Evolutionary conservation across 2,888 invertebrate genomes (phyloP).

Genomic region (Zaprionus bogoriensis): DNA sequence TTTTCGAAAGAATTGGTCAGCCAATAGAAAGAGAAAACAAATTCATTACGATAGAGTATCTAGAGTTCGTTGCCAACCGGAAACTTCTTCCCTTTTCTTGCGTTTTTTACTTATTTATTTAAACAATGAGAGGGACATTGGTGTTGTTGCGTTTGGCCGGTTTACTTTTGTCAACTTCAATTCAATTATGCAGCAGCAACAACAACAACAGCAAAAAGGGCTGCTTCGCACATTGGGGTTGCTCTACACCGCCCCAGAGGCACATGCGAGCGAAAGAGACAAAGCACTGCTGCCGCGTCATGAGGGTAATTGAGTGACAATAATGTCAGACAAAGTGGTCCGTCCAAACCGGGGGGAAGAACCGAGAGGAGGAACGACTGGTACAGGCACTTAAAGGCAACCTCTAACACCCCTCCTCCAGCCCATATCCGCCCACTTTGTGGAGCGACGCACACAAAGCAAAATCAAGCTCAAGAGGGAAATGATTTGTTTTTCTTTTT

Average conservation of each 20-base stretch:
- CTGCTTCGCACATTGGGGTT: slow-evolving; percentile 63
- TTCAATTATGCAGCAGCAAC: slow-evolving; percentile 78
- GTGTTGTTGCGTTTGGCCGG: slow-evolving; percentile 41
- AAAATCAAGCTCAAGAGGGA: slow-evolving; percentile 80
- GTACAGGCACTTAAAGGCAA: slow-evolving; percentile 57
- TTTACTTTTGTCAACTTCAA: slow-evolving; percentile 79
- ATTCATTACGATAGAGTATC: slow-evolving; percentile 1
- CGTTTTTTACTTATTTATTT: slow-evolving; percentile 38
- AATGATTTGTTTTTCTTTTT: slow-evolving; percentile 79
- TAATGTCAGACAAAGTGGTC: slow-evolving; percentile 78
- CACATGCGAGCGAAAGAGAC: slow-evolving; percentile 30
- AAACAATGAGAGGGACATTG: slow-evolving; percentile 58
- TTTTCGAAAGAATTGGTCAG: too few species aligned
- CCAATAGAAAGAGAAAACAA: too few species aligned
- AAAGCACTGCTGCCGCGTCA: slow-evolving; percentile 46
- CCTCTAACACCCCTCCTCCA: slow-evolving; percentile 5
- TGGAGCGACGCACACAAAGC: slow-evolving; percentile 54
- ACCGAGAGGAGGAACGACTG: not conserved
- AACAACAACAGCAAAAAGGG: slow-evolving; percentile 44
- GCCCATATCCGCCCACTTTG: slow-evolving; percentile 5
- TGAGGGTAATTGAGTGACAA: slow-evolving; percentile 83
- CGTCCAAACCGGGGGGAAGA: slow-evolving; percentile 21
- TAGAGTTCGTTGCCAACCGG: not conserved
- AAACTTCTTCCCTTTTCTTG: not conserved
- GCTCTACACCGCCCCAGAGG: slow-evolving; percentile 24